Evolutionary conservation across 2,888 invertebrate genomes (phyloP), one percentile per base, ranked within the genome.

Genomic region (Steinernema carpocapsae): DNA sequence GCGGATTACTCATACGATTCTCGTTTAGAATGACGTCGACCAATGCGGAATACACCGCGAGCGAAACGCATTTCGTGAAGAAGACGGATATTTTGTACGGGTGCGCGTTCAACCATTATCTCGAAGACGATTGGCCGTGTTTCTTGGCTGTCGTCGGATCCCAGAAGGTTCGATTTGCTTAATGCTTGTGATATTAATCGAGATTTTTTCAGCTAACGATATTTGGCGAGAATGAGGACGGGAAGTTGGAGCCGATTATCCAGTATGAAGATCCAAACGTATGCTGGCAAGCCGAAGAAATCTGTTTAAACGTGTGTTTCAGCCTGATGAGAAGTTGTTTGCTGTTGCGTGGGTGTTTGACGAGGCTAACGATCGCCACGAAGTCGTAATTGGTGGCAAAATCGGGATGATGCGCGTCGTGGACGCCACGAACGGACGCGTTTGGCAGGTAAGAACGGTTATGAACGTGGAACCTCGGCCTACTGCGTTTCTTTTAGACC

Each of bases 341-440:
- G 74, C 79, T 17, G 56, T 80, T 59, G 79, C 80, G 1, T 79
- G 79, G 79, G 78, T 81, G 6, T 74, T 70, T 51, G 32, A 76
- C 70, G 26, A 46, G 22, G 51, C 73, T 19, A 56, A 4, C 7
- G 48, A 70, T 1, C 42, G 71, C 6, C 70, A 72, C 32, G 76
- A 72, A 37, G 10, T 82, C 10, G 79, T 79, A 4, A 72, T 74
- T 3, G 82, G 79, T 0, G 83, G 83, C 10, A 32, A 48, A 1
- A 19, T 46, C 17, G 82, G 78, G 7, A 42, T 77, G n/a, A 77
- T 83, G 37, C 79, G 79, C 17, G 78, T 83, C 10, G 42, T 83
- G 12, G 79, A 78, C 48, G 71, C 78, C 1, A 19, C 64, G 6
- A n/a, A 64, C 14, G 64, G 64, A 29, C 14, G 17, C 17, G 37